These are phyloP conservation scores for Bellardia pandia DNA, from an alignment of 2,888 invertebrate species.

Conservation along the genomic window DNA sequence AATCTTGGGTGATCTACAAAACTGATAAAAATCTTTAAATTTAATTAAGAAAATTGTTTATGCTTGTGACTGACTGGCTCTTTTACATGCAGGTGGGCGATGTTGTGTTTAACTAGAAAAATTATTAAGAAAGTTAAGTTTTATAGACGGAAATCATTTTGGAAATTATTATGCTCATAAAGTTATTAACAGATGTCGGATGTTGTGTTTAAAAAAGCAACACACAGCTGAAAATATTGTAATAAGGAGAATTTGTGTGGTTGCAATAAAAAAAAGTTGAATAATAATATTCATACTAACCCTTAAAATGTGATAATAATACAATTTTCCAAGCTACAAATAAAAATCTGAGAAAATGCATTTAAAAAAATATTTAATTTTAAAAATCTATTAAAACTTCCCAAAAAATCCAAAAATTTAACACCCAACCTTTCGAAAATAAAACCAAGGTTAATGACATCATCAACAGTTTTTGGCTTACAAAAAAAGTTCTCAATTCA, in stretches of 20 bases:
- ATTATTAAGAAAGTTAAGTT: slow-evolving; percentile 34
- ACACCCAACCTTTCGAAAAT: too few species aligned
- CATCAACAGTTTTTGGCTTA: too few species aligned
- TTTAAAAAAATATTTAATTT: too few species aligned
- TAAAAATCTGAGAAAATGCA: too few species aligned
- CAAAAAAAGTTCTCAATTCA: not conserved
- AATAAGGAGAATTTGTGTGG: not conserved
- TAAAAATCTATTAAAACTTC: too few species aligned
- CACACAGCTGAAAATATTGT: not conserved
- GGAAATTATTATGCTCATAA: slow-evolving; percentile 4
- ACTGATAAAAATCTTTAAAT: slow-evolving; percentile 59
- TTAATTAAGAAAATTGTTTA: slow-evolving; percentile 58
- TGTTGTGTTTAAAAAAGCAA: not conserved
- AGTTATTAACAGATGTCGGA: slow-evolving; percentile 13
- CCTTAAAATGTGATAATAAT: not conserved
- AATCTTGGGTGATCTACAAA: slow-evolving; percentile 62
- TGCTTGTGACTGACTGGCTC: not conserved
- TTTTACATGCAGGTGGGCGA: slow-evolving; percentile 18
- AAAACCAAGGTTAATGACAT: too few species aligned
- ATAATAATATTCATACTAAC: not conserved
- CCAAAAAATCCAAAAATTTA: too few species aligned
- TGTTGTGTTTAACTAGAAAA: not conserved
- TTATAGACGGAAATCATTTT: slow-evolving; percentile 33
- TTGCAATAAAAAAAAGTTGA: not conserved
- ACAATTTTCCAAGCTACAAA: not conserved